Evolutionary conservation across 2,888 invertebrate genomes (phyloP).

Genomic region (Metopia argyrocephala): DNA sequence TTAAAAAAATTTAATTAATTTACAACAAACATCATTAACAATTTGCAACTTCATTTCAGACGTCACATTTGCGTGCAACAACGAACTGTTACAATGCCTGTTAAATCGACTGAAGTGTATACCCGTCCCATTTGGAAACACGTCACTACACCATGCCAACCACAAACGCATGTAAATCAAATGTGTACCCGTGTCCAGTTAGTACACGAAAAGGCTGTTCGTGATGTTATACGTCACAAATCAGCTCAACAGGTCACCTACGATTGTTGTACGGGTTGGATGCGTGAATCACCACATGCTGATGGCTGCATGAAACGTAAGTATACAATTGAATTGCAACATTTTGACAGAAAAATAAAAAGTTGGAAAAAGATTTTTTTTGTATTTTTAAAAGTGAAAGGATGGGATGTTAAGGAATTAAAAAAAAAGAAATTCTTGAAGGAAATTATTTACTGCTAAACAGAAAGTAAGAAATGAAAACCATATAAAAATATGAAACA

Average conservation of each 20-base stretch:
- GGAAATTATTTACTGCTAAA: too few relatives aligned
- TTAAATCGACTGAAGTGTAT: slow-evolving; percentile 80
- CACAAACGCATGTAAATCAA: slow-evolving; percentile 78
- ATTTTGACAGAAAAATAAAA: background rate
- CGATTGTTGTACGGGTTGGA: slow-evolving; percentile 83
- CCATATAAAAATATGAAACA: too few relatives aligned
- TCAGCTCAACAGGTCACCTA: slow-evolving; percentile 79
- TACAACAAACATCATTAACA: slow-evolving; percentile 40
- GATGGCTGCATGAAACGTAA: slow-evolving; percentile 83
- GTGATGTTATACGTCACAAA: slow-evolving; percentile 79
- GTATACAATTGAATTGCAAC: slow-evolving; percentile 70
- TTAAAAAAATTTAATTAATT: slow-evolving; percentile 10
- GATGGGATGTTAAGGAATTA: background rate
- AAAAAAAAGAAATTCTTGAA: background rate
- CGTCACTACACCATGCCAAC: slow-evolving; percentile 79
- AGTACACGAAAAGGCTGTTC: slow-evolving; percentile 80
- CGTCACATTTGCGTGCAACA: slow-evolving; percentile 80
- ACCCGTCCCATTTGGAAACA: slow-evolving; percentile 80
- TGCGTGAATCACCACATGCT: slow-evolving; percentile 80
- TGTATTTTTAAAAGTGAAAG: too few relatives aligned
- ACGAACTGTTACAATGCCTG: slow-evolving; percentile 79
- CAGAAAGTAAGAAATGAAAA: background rate
- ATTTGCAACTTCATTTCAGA: slow-evolving; percentile 72
- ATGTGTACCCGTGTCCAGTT: slow-evolving; percentile 81
- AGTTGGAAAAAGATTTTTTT: background rate